Conservation (phyloP, 1,140 invertebrate genomes). For the Panagrolaimus sp. region DNA sequence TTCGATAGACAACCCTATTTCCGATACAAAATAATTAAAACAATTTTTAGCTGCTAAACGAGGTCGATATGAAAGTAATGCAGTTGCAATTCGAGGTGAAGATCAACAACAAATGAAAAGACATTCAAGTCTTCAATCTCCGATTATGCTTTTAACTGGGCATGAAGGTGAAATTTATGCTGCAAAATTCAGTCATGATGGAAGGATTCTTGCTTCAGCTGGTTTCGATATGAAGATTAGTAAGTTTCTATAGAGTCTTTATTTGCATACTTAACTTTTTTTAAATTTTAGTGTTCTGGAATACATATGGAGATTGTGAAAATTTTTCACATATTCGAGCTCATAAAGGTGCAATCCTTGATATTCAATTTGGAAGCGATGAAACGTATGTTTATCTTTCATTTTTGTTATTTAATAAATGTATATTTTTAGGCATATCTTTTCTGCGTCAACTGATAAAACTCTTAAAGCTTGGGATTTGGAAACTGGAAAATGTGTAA, state of each 20-base stretch:
- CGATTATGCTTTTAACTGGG: slow-evolving; percentile 92
- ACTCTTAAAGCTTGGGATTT: slow-evolving; percentile 93
- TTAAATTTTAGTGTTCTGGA: slow-evolving; percentile 77
- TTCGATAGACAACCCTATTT: too few relatives aligned
- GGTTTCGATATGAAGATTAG: slow-evolving; percentile 96
- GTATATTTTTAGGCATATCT: slow-evolving; percentile 67
- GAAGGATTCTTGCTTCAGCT: slow-evolving; percentile 81
- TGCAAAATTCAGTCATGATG: slow-evolving; percentile 89
- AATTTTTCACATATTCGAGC: slow-evolving; percentile 83
- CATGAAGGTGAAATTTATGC: slow-evolving; percentile 93
- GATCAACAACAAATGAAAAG: not conserved
- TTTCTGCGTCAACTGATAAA: slow-evolving; percentile 87
- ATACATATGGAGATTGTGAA: slow-evolving; percentile 93
- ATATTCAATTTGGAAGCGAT: slow-evolving; percentile 89
- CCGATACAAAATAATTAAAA: too few relatives aligned
- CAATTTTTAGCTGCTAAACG: not conserved
- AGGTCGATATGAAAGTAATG: not conserved
- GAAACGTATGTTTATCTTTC: slow-evolving; percentile 64
- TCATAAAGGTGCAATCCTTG: slow-evolving; percentile 92
- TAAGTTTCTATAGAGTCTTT: too few relatives aligned
- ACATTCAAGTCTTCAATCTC: slow-evolving; percentile 65
- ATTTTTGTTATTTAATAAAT: not conserved
- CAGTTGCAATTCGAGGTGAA: not conserved
- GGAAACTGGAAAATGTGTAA: slow-evolving; percentile 75
- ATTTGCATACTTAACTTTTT: not conserved